Percentiles rank a stretch among this genome's conserved stretches.
Evolutionary conservation across 2,113 vertebrate species (phyloP).

Genomic region (Pangasianodon gigas): DNA sequence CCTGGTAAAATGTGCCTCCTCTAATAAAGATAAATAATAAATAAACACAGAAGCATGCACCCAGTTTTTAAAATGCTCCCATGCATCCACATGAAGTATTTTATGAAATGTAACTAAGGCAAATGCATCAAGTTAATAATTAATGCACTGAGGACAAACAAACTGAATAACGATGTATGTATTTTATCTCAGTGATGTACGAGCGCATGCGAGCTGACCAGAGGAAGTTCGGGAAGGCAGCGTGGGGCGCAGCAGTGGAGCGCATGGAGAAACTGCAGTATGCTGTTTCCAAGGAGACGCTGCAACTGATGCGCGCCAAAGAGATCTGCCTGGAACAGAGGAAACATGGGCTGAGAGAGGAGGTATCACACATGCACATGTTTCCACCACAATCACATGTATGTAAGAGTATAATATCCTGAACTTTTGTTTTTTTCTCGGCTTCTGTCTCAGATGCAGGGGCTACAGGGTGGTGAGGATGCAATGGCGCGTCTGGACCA

Average conservation of each 20-base stretch:
- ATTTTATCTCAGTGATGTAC: constrained; percentile 76
- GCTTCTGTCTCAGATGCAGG: constrained; percentile 83
- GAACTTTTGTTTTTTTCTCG: background rate
- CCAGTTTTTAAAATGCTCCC: background rate
- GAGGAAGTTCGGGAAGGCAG: constrained; percentile 93
- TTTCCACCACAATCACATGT: background rate
- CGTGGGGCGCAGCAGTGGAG: constrained; percentile 89
- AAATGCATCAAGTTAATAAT: background rate
- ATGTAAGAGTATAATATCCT: background rate
- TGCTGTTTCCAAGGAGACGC: constrained; percentile 90
- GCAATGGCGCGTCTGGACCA: constrained; percentile 88
- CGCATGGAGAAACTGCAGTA: constrained; percentile 96
- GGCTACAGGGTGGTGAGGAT: constrained; percentile 87
- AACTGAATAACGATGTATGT: too few species aligned
- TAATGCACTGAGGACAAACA: background rate
- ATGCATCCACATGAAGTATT: background rate
- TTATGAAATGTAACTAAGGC: background rate
- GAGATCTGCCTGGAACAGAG: constrained; percentile 97
- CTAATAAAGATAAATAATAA: background rate
- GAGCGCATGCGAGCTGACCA: constrained; percentile 95
- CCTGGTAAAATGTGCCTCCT: background rate
- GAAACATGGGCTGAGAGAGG: constrained; percentile 88
- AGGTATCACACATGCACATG: constrained; percentile 73
- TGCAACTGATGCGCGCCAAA: constrained; percentile 96
- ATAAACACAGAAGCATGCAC: background rate